These are phyloP conservation scores for Protobothrops flavoviridis DNA, from an alignment of 2,113 vertebrate species.

Conservation along the genomic window DNA sequence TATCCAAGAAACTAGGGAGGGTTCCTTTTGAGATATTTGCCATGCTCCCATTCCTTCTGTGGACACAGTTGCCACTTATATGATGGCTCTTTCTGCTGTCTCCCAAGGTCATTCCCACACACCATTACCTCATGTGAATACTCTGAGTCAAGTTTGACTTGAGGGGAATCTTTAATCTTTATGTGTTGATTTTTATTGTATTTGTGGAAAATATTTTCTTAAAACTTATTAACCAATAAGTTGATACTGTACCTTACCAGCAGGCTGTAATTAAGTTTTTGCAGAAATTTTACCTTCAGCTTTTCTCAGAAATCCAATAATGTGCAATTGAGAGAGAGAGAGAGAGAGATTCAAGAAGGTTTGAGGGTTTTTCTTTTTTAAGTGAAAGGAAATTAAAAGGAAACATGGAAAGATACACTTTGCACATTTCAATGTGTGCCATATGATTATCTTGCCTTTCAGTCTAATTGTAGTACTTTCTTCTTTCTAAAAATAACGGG, in stretches of 20 bases:
- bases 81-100: not conserved
- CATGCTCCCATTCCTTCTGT: not conserved
- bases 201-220: not conserved
- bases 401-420: not conserved
- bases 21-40: not conserved
- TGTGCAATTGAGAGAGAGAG: conserved; percentile 52
- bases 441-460: conserved; percentile 35
- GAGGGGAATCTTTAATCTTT: too few species aligned
- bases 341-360: conserved; percentile 27
- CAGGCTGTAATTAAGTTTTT: conserved; percentile 63
- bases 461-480: conserved; percentile 20
- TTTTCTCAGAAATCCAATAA: conserved; percentile 61
- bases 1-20: not conserved
- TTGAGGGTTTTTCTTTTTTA: conserved; percentile 21
- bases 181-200: too few species aligned
- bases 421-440: conserved; percentile 48
- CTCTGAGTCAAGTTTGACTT: too few species aligned
- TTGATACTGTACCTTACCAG: not conserved
- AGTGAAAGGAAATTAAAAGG: conserved; percentile 43
- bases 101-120: too few species aligned
- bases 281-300: conserved; percentile 60
- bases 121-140: too few species aligned
- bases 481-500: conserved; percentile 19
- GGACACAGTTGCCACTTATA: not conserved
- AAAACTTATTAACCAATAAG: not conserved